Conservation (phyloP, 2,797 vertebrate genomes). For the Eulemur rubriventer region DNA sequence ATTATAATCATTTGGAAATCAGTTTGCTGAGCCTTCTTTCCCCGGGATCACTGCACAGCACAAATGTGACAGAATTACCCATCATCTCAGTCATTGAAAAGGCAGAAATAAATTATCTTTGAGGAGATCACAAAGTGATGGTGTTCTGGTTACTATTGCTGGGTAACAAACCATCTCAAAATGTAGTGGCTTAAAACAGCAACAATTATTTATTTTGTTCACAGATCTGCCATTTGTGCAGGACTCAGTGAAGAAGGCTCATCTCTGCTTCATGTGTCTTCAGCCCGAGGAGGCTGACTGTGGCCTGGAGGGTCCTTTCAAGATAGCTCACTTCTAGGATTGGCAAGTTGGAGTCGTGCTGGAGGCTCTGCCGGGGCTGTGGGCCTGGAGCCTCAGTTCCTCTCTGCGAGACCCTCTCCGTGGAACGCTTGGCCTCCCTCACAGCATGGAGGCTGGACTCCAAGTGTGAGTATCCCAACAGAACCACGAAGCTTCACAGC, state of each 20-base stretch:
- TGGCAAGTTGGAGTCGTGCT: background rate
- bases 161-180: background rate
- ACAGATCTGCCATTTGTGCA: background rate
- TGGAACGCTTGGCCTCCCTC: background rate
- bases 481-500: background rate
- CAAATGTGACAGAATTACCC: background rate
- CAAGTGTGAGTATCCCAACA: background rate
- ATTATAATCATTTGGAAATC: background rate
- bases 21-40: conserved; percentile 13
- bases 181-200: background rate
- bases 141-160: background rate
- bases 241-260: background rate
- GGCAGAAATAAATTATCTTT: background rate
- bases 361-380: background rate
- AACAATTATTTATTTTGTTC: background rate
- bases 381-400: background rate
- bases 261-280: background rate
- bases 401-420: background rate
- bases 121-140: background rate
- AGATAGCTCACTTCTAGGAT: background rate
- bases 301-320: background rate
- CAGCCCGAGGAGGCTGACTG: background rate
- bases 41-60: background rate
- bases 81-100: background rate
- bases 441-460: background rate